A percentile compares a stretch with the other conserved stretches of the same genome.
Conservation (phyloP, 2,888 invertebrate genomes). For the Lithophane semibrunnea region DNA sequence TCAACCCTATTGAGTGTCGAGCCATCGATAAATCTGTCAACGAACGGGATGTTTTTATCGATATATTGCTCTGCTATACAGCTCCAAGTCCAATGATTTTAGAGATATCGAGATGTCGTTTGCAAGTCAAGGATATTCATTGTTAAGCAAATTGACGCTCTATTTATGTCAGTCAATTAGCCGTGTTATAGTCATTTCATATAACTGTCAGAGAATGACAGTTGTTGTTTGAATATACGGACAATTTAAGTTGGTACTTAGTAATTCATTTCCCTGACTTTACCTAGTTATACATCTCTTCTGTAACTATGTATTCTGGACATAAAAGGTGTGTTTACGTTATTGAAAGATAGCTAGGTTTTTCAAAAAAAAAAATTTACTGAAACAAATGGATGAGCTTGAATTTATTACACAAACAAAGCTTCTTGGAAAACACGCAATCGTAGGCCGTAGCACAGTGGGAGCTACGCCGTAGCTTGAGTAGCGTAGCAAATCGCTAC, state of each 20-base stretch:
- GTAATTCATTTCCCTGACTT: background rate
- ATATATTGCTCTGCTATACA: constrained; percentile 16
- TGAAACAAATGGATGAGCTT: background rate
- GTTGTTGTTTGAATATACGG: background rate
- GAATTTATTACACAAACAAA: constrained; percentile 1
- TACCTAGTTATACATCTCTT: background rate
- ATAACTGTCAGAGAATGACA: background rate
- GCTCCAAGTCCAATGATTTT: constrained; percentile 4
- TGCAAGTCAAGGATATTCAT: too few relatives aligned
- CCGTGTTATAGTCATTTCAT: background rate
- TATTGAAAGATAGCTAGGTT: background rate
- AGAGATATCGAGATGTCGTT: background rate
- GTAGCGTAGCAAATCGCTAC: constrained; percentile 6
- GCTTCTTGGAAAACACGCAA: constrained; percentile 2
- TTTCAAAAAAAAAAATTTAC: constrained; percentile 5
- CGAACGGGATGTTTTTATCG: constrained; percentile 41
- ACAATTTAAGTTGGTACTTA: background rate
- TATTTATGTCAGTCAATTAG: background rate
- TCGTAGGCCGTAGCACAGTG: constrained; percentile 10
- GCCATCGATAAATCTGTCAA: constrained; percentile 58
- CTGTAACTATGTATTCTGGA: background rate
- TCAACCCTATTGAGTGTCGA: constrained; percentile 46
- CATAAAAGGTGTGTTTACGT: background rate
- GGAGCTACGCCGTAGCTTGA: constrained; percentile 34
- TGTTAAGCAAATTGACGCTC: background rate